phyloP scores from a whole-genome alignment of 1,140 invertebrate species.

The Bombus soroeensis region DNA sequence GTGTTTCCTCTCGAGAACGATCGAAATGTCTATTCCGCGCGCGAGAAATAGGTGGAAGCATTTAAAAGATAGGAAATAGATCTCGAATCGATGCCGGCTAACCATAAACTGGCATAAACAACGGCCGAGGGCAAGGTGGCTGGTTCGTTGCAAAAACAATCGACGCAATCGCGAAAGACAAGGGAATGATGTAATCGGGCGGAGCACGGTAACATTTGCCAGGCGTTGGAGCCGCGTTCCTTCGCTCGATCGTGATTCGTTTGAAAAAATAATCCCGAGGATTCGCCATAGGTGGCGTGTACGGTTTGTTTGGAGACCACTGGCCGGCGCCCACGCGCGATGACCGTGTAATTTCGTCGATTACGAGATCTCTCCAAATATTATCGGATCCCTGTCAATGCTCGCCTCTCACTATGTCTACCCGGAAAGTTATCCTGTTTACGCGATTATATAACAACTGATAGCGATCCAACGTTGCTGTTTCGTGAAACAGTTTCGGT shows the following conservation, averaged over 20 bases:
- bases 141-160: conserved; percentile 32
- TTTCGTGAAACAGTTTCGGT: background rate
- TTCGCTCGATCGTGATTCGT: conserved; percentile 36
- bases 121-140: background rate
- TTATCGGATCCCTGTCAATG: conserved; percentile 52
- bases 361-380: conserved; percentile 55
- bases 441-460: conserved; percentile 29
- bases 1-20: background rate
- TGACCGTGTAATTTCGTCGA: conserved; percentile 61
- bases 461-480: background rate
- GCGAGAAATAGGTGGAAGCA: background rate
- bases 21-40: background rate
- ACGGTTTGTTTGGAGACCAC: conserved; percentile 62
- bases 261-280: conserved; percentile 65
- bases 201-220: conserved; percentile 46
- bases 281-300: conserved; percentile 65
- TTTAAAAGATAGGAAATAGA: conserved; percentile 2
- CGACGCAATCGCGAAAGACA: conserved; percentile 32
- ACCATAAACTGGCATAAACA: background rate
- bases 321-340: conserved; percentile 51
- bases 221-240: conserved; percentile 20
- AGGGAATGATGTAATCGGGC: conserved; percentile 42
- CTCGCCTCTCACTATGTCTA: conserved; percentile 27
- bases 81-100: background rate
- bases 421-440: conserved; percentile 33